phyloP scores from a whole-genome alignment of 2,888 invertebrate species.

The Tubulanus polymorphus region DNA sequence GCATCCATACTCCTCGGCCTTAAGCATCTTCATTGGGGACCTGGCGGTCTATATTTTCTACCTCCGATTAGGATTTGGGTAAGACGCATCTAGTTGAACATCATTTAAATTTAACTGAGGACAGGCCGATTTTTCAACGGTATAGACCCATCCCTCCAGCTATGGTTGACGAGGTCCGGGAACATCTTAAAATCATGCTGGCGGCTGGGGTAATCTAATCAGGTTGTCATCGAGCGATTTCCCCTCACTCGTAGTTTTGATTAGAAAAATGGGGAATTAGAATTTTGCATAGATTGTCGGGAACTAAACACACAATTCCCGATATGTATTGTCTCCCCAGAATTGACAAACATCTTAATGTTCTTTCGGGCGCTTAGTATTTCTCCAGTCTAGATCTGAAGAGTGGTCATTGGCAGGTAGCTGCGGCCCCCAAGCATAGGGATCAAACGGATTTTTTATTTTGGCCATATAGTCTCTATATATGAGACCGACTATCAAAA shows the following conservation, averaged over 20 bases:
- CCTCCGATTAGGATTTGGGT: too few relatives aligned
- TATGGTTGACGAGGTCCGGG: too few relatives aligned
- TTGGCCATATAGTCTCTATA: conserved; percentile 4
- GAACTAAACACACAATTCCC: background rate
- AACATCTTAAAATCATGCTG: too few relatives aligned
- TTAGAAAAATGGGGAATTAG: conserved; percentile 3
- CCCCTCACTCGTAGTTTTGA: background rate
- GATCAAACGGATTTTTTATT: conserved; percentile 7
- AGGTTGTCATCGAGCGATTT: too few relatives aligned
- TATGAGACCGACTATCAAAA: background rate
- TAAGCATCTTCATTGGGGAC: too few relatives aligned
- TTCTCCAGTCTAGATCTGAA: background rate
- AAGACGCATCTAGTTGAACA: too few relatives aligned
- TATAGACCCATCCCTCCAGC: too few relatives aligned
- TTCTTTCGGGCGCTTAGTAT: background rate
- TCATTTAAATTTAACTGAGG: too few relatives aligned
- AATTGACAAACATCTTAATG: background rate
- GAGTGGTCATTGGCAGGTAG: background rate
- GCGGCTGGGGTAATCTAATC: too few relatives aligned
- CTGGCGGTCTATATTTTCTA: too few relatives aligned
- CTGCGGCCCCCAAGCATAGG: background rate
- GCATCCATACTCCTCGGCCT: too few relatives aligned
- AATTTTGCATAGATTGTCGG: background rate
- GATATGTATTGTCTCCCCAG: conserved; percentile 4
- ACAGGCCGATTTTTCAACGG: too few relatives aligned